These are phyloP conservation scores for Callyntrura sp. DNA, from an alignment of 2,888 invertebrate genomes.

Conservation along the genomic window DNA sequence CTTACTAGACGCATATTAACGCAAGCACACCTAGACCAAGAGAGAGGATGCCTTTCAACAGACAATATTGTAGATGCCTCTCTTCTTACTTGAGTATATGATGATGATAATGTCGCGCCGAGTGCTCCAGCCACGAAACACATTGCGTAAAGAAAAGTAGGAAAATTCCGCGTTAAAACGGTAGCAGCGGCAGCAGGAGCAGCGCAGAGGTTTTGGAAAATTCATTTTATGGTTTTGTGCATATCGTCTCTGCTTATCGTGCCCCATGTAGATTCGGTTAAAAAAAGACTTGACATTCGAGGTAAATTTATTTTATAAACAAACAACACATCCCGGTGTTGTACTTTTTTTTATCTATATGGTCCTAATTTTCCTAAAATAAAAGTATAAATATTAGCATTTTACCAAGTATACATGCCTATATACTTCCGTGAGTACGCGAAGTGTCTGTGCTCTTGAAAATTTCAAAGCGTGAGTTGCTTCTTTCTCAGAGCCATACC, in stretches of 20 bases:
- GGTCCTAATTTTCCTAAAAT: conserved; percentile 22
- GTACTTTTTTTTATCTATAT: conserved; percentile 4
- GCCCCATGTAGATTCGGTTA: conserved; percentile 31
- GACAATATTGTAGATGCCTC: neutral
- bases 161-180: conserved; percentile 9
- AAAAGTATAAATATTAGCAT: conserved; percentile 2
- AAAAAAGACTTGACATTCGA: conserved; percentile 56
- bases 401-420: neutral
- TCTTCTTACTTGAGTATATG: neutral
- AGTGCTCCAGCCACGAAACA: conserved; percentile 13
- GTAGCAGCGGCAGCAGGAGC: conserved; percentile 7
- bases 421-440: neutral
- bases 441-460: conserved; percentile 54
- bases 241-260: conserved; percentile 20
- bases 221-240: conserved; percentile 58
- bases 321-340: neutral
- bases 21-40: neutral
- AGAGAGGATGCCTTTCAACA: neutral
- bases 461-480: conserved; percentile 12
- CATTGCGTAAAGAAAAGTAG: neutral
- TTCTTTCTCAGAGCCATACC: neutral
- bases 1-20: neutral
- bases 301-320: conserved; percentile 56
- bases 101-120: neutral
- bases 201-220: conserved; percentile 61